Conservation (phyloP, 2,797 vertebrate genomes). For the Lagorchestes hirsutus region DNA sequence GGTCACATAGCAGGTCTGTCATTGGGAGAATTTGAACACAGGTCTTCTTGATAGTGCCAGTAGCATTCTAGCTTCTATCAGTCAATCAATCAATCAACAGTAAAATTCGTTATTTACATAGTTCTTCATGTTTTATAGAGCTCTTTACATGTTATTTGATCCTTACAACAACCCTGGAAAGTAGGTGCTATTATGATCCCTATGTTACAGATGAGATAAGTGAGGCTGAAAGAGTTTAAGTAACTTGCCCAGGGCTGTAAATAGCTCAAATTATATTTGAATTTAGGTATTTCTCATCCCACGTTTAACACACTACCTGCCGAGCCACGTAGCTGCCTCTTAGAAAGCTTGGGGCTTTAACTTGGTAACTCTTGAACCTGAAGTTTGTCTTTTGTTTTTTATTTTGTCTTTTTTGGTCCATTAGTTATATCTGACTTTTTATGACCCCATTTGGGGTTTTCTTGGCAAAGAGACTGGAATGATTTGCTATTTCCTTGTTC, state of each 20-base stretch:
- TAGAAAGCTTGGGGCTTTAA: background rate
- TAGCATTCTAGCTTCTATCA: background rate
- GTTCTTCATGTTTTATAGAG: background rate
- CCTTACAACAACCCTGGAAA: background rate
- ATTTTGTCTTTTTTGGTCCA: background rate
- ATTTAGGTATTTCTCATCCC: background rate
- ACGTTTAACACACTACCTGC: background rate
- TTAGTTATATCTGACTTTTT: background rate
- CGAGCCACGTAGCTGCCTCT: background rate
- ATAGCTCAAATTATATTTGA: background rate
- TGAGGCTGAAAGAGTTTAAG: background rate
- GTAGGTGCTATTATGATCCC: background rate
- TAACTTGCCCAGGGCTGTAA: too few relatives aligned
- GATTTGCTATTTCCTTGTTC: background rate
- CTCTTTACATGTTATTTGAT: background rate
- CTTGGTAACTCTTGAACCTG: background rate
- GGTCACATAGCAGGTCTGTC: background rate
- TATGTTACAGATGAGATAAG: background rate
- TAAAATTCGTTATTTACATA: background rate
- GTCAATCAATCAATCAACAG: background rate
- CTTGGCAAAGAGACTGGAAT: background rate
- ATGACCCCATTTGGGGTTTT: background rate
- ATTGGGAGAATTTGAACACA: background rate
- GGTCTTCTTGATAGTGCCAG: background rate
- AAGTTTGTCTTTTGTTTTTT: background rate